Evolutionary conservation across 1,140 invertebrate genomes (phyloP), one percentile per base, ranked within the genome.

Genomic region (Ruditapes philippinarum): DNA sequence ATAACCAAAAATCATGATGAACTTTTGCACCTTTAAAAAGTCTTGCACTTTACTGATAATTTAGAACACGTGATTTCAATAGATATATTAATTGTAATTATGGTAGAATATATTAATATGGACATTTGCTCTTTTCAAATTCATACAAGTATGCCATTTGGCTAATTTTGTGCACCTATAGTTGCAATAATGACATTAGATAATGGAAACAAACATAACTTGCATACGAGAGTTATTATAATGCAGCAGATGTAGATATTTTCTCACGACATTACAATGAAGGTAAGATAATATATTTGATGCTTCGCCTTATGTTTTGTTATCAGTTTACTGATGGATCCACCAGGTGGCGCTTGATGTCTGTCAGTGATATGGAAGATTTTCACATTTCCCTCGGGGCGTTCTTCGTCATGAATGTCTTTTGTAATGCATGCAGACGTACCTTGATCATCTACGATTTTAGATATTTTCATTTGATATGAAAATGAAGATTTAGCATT

Each of bases 301-400:
- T 38, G 60, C 36, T 42, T 42, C 79, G 11, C n/a, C 33, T 45
- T 40, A 45, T 40, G 54, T 65, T 62, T 40, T 22, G 36, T 81
- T 81, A 81, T 81, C 79, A 62, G 57, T 25, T 42, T 28, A 42
- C 22, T 81, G 79, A 81, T 62, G 57, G 33, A 65, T 81, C 51
- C 9, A 65, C 79, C 79, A 81, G 79, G 79, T 81, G 79, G 54
- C 19, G 54, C 33, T 51, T n/a, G 79, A 81, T 81, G 79, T 81
- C 79, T 81, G 79, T 65, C 79, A 45, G 9, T 25, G 79, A 81
- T 81, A 36, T 54, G 0, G 22, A 62, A 19, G 36, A 36, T 54
- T 40, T 65, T 31, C n/a, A 36, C 38, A 49, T 81, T 12, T 81
- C 28, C 38, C 79, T 36, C 60, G 33, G 36, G 38, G 36, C 14